Percentiles rank a stretch among this genome's conserved stretches.
These are phyloP conservation scores for Andrena chrysosceles DNA, from an alignment of 2,888 invertebrate species.

Conservation along the genomic window DNA sequence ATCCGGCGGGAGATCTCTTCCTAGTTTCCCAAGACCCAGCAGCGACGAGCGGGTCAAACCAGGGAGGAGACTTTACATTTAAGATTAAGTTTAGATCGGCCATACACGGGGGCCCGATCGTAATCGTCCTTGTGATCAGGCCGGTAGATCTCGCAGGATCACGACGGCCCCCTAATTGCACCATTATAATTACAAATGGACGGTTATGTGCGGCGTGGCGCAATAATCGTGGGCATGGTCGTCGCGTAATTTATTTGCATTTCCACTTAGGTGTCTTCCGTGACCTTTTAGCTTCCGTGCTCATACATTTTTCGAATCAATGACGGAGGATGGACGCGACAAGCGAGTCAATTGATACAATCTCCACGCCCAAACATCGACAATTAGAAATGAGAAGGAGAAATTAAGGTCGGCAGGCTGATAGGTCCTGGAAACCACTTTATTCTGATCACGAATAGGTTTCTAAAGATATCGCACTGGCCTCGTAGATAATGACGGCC, in stretches of 20 bases:
- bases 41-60: slow-evolving; percentile 68
- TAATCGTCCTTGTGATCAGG: slow-evolving; percentile 78
- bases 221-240: slow-evolving; percentile 71
- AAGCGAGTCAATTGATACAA: slow-evolving; percentile 59
- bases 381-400: slow-evolving; percentile 31
- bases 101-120: slow-evolving; percentile 70
- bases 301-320: slow-evolving; percentile 65
- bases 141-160: slow-evolving; percentile 78
- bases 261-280: slow-evolving; percentile 67
- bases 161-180: slow-evolving; percentile 83
- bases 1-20: slow-evolving; percentile 58
- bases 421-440: slow-evolving; percentile 50
- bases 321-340: slow-evolving; percentile 47
- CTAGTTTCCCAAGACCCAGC: slow-evolving; percentile 76
- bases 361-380: slow-evolving; percentile 58
- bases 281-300: slow-evolving; percentile 60
- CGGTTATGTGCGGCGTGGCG: slow-evolving; percentile 63
- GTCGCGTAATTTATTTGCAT: slow-evolving; percentile 70
- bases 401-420: slow-evolving; percentile 1
- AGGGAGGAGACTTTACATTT: slow-evolving; percentile 77
- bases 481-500: too few relatives aligned
- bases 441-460: slow-evolving; percentile 45
- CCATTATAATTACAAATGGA: slow-evolving; percentile 84
- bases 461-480: neutral
- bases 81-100: slow-evolving; percentile 73